phyloP scores from a whole-genome alignment of 2,113 vertebrate genomes.

The Mixornis gularis region DNA sequence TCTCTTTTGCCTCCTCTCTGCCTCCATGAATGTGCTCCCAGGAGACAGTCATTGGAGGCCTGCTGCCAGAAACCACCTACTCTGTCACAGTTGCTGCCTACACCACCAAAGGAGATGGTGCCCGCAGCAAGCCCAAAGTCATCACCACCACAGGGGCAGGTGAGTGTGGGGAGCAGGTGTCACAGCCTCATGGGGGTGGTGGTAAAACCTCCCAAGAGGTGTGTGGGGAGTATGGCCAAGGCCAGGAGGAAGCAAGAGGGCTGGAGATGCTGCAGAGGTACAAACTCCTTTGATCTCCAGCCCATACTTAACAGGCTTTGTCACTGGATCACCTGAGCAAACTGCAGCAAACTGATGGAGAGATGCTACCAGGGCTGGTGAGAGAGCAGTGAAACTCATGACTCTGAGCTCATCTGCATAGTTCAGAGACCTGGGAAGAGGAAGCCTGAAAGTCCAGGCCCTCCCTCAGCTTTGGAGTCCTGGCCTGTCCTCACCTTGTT shows the following conservation, averaged over 20 bases:
- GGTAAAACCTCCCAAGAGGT: background rate
- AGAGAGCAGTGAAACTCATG: background rate
- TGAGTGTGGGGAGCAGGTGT: conserved; percentile 43
- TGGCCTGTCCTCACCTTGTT: background rate
- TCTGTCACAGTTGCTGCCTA: conserved; percentile 90
- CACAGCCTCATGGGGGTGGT: background rate
- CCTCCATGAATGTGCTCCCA: conserved; percentile 36
- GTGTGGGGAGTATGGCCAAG: background rate
- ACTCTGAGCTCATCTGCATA: background rate
- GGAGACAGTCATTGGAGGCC: conserved; percentile 85
- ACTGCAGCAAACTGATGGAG: conserved; percentile 5
- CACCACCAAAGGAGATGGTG: conserved; percentile 91
- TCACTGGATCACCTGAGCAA: background rate
- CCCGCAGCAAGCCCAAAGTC: conserved; percentile 88
- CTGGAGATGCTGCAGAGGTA: conserved; percentile 1
- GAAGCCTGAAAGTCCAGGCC: conserved; percentile 8
- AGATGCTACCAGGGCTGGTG: background rate
- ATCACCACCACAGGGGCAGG: conserved; percentile 93
- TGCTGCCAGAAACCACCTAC: conserved; percentile 91
- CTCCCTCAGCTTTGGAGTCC: background rate
- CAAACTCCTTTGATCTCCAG: conserved; percentile 19
- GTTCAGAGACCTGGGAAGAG: conserved; percentile 20
- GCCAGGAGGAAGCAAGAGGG: background rate
- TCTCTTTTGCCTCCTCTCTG: conserved; percentile 15
- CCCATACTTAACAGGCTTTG: background rate